Conservation (phyloP, 2,797 vertebrate genomes). For the Galaxias olidus region DNA sequence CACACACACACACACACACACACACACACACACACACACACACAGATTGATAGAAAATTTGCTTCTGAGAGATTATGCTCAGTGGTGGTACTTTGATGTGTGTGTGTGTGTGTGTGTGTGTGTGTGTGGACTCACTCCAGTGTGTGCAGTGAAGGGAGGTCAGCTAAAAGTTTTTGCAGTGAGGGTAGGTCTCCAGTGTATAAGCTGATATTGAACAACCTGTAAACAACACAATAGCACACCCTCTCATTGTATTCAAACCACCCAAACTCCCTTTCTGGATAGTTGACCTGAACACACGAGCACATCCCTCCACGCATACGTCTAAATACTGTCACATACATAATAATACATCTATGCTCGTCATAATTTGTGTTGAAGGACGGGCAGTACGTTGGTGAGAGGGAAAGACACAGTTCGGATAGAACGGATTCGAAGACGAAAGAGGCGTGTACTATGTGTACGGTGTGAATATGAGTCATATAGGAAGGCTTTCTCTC, state of each 20-base stretch:
- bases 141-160: slow-evolving; percentile 29
- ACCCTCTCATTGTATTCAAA: neutral
- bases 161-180: slow-evolving; percentile 33
- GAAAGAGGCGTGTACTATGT: no score
- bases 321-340: no score
- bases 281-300: no score
- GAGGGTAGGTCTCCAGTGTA: slow-evolving; percentile 22
- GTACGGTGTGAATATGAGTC: no score
- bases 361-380: no score
- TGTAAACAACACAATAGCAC: slow-evolving; percentile 13
- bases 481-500: no score
- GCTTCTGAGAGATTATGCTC: neutral
- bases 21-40: neutral
- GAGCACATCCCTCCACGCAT: no score
- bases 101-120: slow-evolving; percentile 8
- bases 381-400: no score
- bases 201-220: slow-evolving; percentile 42
- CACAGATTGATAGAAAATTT: neutral
- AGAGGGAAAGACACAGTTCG: no score
- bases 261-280: no score
- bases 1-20: neutral
- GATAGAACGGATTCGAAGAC: no score
- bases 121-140: slow-evolving; percentile 24
- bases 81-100: neutral
- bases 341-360: no score